Percentiles rank a stretch among this genome's conserved stretches.
phyloP scores from a whole-genome alignment of 2,113 vertebrate genomes.

The Numida meleagris region DNA sequence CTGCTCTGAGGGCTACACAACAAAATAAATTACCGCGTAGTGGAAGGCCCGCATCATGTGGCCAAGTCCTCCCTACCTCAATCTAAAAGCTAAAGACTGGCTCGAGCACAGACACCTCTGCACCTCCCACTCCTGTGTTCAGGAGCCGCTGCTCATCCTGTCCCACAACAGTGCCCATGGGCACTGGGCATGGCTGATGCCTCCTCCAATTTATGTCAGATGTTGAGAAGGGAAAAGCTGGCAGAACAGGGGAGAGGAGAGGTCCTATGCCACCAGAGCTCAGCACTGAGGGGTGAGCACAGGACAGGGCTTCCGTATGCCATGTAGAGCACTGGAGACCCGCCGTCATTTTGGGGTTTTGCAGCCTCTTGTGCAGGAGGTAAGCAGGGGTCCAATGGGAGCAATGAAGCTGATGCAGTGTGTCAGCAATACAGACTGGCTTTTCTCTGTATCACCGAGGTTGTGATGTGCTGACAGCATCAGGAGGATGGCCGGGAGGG shows the following conservation, averaged over 20 bases:
- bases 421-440: not conserved
- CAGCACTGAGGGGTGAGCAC: not conserved
- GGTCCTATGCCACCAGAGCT: not conserved
- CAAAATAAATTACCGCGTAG: not conserved
- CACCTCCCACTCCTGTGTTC: fast-evolving
- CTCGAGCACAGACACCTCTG: not conserved
- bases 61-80: not conserved
- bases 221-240: not conserved
- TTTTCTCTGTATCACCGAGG: not conserved
- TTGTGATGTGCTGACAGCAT: not conserved
- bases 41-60: not conserved
- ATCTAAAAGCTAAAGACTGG: not conserved
- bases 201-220: not conserved
- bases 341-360: not conserved
- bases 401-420: not conserved
- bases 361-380: not conserved
- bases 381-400: fast-evolving
- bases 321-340: fast-evolving
- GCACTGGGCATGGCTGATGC: too few relatives aligned
- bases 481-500: not conserved
- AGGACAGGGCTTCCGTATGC: not conserved
- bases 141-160: not conserved
- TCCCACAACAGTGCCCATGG: too few relatives aligned
- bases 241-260: not conserved
- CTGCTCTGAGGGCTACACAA: fast-evolving